Evolutionary conservation across 2,888 invertebrate species (phyloP).

Genomic region (Prosapia bicincta): DNA sequence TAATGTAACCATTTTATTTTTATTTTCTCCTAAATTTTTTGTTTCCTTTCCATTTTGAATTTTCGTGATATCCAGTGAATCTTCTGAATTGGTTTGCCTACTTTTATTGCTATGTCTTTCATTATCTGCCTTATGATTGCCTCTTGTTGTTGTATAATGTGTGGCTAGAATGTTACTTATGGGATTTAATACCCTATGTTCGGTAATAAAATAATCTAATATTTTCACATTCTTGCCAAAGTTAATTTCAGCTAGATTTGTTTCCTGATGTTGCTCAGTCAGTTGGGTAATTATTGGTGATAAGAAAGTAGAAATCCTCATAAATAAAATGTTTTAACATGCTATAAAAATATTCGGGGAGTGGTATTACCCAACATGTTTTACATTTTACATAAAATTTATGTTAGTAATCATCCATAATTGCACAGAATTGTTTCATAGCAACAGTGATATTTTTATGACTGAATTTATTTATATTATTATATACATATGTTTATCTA

Average conservation of each 20-base stretch:
- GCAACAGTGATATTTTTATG: too few species aligned
- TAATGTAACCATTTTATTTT: neutral
- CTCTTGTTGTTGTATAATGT: neutral
- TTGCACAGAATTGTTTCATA: neutral
- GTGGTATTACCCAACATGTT: neutral
- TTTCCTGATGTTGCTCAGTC: neutral
- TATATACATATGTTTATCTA: too few species aligned
- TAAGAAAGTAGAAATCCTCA: neutral
- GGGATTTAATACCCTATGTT: neutral
- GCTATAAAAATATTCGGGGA: neutral
- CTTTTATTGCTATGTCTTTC: neutral
- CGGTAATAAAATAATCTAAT: neutral
- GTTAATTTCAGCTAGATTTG: neutral
- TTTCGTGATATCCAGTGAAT: neutral
- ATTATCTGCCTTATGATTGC: neutral
- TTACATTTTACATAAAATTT: neutral
- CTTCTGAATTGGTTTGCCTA: neutral
- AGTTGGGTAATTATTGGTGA: neutral
- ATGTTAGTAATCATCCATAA: neutral
- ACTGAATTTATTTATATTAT: too few species aligned
- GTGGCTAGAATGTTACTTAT: neutral
- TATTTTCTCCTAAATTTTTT: neutral
- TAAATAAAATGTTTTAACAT: neutral
- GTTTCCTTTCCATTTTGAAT: neutral
- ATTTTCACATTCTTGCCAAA: neutral